Evolutionary conservation across 2,797 vertebrate genomes (phyloP).

Genomic region (Myiothlypis coronata): DNA sequence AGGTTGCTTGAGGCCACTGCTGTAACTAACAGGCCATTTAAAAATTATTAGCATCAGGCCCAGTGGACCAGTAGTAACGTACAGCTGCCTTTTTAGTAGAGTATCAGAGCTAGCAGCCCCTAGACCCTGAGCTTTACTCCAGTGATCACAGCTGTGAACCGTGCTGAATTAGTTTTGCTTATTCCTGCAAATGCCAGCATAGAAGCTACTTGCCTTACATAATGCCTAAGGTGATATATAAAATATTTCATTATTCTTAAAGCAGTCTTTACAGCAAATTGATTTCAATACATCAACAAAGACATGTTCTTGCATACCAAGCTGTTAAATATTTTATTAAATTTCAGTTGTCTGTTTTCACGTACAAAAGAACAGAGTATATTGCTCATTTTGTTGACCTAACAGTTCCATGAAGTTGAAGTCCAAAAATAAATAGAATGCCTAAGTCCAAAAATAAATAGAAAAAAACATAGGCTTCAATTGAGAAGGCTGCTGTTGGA

Average conservation of each 20-base stretch:
- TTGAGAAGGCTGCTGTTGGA: neutral
- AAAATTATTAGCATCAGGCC: constrained; percentile 62
- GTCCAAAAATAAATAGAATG: neutral
- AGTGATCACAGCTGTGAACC: constrained; percentile 19
- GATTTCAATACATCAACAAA: neutral
- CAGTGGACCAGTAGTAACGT: constrained; percentile 24
- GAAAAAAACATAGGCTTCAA: neutral
- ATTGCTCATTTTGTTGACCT: neutral
- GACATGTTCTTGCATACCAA: neutral
- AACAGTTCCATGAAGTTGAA: neutral
- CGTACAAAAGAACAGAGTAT: neutral
- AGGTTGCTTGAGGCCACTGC: constrained; percentile 46
- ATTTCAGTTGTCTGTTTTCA: neutral
- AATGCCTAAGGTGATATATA: neutral
- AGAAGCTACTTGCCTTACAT: constrained; percentile 18
- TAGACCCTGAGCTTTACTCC: neutral
- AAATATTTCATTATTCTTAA: constrained; percentile 28
- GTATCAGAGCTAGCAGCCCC: neutral
- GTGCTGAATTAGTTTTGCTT: constrained; percentile 31
- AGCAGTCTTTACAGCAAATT: constrained; percentile 16
- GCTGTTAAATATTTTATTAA: constrained; percentile 7
- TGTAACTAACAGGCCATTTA: constrained; percentile 63
- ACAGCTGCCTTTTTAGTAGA: neutral
- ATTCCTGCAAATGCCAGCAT: neutral
- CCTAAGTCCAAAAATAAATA: neutral